Conservation (phyloP, 92 coral and sea anemone genomes). For the Heliopora coerulea region DNA sequence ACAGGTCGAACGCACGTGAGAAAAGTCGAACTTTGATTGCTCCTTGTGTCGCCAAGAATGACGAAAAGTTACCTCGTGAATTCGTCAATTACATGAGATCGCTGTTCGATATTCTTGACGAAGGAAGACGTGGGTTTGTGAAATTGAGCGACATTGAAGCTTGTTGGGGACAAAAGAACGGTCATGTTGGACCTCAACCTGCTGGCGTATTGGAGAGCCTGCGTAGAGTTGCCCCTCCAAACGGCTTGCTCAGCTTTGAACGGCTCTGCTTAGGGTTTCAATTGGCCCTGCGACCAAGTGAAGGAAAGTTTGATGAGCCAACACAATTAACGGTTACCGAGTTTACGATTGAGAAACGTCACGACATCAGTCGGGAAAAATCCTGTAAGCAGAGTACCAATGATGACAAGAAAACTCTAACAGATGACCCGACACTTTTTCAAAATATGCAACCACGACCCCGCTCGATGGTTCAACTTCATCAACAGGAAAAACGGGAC, state of each 20-base stretch:
- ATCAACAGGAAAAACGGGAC: constrained; percentile 47
- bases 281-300: constrained; percentile 59
- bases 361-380: not conserved
- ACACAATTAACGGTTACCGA: not conserved
- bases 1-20: constrained; percentile 17
- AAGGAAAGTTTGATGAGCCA: not conserved
- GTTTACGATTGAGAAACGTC: not conserved
- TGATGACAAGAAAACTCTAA: not conserved
- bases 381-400: not conserved
- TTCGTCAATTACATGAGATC: constrained; percentile 80
- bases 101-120: constrained; percentile 85
- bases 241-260: constrained; percentile 83
- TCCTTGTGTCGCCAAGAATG: constrained; percentile 34
- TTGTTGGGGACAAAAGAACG: constrained; percentile 68
- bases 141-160: constrained; percentile 78
- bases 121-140: constrained; percentile 68
- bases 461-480: constrained; percentile 65
- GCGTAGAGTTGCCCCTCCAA: constrained; percentile 67
- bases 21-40: constrained; percentile 30
- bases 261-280: constrained; percentile 77
- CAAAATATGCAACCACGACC: constrained; percentile 1
- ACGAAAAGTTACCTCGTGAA: constrained; percentile 76
- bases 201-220: constrained; percentile 72
- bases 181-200: constrained; percentile 30
- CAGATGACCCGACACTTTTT: not conserved